Base-by-base conservation (phyloP, 2,113 vertebrate species). In the Calyptommatus sinebrachiatus region DNA sequence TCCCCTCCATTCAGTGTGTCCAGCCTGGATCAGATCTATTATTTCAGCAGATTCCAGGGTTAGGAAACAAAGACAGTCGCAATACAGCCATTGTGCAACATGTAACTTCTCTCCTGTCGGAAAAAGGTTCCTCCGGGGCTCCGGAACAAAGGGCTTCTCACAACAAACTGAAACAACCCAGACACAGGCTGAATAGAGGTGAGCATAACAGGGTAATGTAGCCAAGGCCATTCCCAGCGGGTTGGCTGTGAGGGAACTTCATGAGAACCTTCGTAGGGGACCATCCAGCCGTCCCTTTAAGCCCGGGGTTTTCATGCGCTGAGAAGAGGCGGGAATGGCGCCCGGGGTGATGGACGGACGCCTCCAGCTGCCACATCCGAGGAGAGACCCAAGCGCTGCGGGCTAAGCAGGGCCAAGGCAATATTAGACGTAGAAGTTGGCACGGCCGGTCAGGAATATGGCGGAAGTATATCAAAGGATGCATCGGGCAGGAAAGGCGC, bases 31-130 rank as follows among this genome's bases (percentile, higher is more conserved):
- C 84, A 83, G 89, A 88, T 1, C 18, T 86, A 84, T 92, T 86
- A 92, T 78, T 89, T 89, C 88, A 87, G 86, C 83, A 91, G 83
- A 66, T 84, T 84, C 29, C 77, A 83, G 78, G 85, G 87, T 70
- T 77, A 74, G 87, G 88, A 84, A 91, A 86, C 76, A 88, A 82
- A 81, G 65, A 72, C 79, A 85, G 71, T 0, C 1, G 84, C 78
- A 78, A 80, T 31, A 84, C 7, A 73, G 66, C 76, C 70, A 82
- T 69, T 76, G 86, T 70, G 85, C 63, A 77, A 82, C 82, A 31
- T 80, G 77, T 84, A 86, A 75, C 67, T 84, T 85, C 73, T 80
- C 87, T 71, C 84, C 73, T 81, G 78, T 73, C 90, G 35, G 85
- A 88, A 79, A 89, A 88, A 90, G 86, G 76, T 81, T 83, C 0